Conservation (phyloP, 2,113 vertebrate genomes). For the Leptobrachium leishanense region DNA sequence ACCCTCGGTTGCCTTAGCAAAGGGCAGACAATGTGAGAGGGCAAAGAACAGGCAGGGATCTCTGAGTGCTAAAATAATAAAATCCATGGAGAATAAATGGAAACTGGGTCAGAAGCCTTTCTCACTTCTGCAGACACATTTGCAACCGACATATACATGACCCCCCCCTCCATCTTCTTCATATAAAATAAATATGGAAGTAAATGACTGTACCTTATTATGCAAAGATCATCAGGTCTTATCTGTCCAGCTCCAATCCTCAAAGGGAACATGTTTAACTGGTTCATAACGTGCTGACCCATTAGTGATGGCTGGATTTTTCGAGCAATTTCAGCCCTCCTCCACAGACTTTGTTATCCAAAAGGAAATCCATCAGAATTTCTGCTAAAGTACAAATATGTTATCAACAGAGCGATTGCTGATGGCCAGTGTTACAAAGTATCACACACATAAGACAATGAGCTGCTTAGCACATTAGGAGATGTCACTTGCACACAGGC, state of each 20-base stretch:
- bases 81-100: neutral
- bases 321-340: slow-evolving; percentile 69
- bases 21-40: slow-evolving; percentile 70
- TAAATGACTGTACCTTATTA: slow-evolving; percentile 67
- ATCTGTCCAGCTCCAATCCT: slow-evolving; percentile 59
- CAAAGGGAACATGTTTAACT: slow-evolving; percentile 65
- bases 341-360: slow-evolving; percentile 78
- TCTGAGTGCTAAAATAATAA: slow-evolving; percentile 11
- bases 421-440: neutral
- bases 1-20: slow-evolving; percentile 85
- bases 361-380: slow-evolving; percentile 75
- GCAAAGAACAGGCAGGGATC: slow-evolving; percentile 26
- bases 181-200: neutral
- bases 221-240: slow-evolving; percentile 57
- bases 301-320: slow-evolving; percentile 69
- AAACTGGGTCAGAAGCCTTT: neutral
- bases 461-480: too few relatives aligned
- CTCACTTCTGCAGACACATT: neutral
- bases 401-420: slow-evolving; percentile 66
- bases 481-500: too few relatives aligned
- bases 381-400: slow-evolving; percentile 84
- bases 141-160: neutral
- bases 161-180: too few relatives aligned
- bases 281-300: slow-evolving; percentile 62
- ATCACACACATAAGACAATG: neutral